These are phyloP conservation scores for Pipistrellus kuhlii DNA, from an alignment of 2,797 vertebrate genomes.

Conservation along the genomic window DNA sequence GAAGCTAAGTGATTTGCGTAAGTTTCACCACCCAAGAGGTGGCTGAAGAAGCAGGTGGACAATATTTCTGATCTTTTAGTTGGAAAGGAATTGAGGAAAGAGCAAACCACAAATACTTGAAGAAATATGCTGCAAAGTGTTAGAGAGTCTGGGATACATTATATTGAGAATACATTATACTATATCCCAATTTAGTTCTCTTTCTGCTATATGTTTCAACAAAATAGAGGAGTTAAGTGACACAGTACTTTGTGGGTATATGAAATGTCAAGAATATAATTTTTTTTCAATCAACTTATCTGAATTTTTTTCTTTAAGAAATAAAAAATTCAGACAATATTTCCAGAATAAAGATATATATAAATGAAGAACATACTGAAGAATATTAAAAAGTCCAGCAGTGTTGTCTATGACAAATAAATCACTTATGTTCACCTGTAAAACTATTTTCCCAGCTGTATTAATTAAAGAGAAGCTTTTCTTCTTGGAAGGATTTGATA, in stretches of 20 bases:
- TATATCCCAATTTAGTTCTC: background rate
- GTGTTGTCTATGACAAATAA: background rate
- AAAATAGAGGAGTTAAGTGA: background rate
- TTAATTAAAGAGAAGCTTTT: background rate
- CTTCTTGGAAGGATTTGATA: background rate
- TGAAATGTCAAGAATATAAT: background rate
- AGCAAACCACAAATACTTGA: background rate
- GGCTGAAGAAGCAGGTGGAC: background rate
- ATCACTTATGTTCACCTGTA: background rate
- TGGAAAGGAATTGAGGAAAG: background rate
- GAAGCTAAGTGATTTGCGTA: background rate
- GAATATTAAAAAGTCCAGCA: background rate
- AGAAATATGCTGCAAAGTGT: background rate
- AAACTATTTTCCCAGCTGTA: background rate
- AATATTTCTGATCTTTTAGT: background rate
- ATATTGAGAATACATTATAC: too few relatives aligned
- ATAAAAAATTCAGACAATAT: background rate
- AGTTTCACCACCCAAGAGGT: background rate
- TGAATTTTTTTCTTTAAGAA: conserved; percentile 13
- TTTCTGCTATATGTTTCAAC: background rate
- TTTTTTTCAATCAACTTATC: background rate
- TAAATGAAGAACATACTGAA: background rate
- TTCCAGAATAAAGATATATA: background rate
- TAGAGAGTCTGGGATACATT: background rate
- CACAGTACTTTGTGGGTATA: background rate